These are phyloP conservation scores for Loripinus fragilis DNA, from an alignment of 2,888 invertebrate genomes.

Conservation along the genomic window DNA sequence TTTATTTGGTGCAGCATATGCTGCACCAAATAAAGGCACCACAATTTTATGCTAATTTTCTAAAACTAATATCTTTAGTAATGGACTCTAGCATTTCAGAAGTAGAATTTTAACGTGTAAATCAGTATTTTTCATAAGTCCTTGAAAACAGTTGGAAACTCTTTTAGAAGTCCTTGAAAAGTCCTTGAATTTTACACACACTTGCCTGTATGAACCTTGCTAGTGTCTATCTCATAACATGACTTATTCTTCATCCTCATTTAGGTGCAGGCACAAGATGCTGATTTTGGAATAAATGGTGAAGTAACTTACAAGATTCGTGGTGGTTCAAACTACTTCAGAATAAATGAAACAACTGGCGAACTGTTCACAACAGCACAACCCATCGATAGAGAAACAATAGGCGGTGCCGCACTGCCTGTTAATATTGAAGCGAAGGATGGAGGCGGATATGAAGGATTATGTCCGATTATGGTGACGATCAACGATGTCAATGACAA, in stretches of 20 bases:
- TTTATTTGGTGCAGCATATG: too few relatives aligned
- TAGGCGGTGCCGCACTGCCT: constrained; percentile 58
- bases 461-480: constrained; percentile 91
- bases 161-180: too few relatives aligned
- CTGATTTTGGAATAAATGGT: constrained; percentile 93
- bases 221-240: too few relatives aligned
- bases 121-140: too few relatives aligned
- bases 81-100: too few relatives aligned
- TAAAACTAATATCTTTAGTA: too few relatives aligned
- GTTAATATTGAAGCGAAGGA: constrained; percentile 97
- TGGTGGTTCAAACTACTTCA: constrained; percentile 87
- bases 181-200: too few relatives aligned
- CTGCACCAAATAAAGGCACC: too few relatives aligned
- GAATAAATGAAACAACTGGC: constrained; percentile 97
- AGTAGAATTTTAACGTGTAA: too few relatives aligned
- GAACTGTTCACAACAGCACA: constrained; percentile 89
- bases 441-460: constrained; percentile 98
- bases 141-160: too few relatives aligned
- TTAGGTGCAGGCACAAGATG: constrained; percentile 94
- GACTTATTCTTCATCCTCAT: constrained; percentile 45
- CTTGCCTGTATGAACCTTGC: too few relatives aligned
- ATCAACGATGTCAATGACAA: constrained; percentile 75
- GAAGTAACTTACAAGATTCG: constrained; percentile 94
- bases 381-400: constrained; percentile 91
- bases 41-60: too few relatives aligned